phyloP scores from a whole-genome alignment of 2,113 vertebrate genomes.

The Recurvirostra avosetta region DNA sequence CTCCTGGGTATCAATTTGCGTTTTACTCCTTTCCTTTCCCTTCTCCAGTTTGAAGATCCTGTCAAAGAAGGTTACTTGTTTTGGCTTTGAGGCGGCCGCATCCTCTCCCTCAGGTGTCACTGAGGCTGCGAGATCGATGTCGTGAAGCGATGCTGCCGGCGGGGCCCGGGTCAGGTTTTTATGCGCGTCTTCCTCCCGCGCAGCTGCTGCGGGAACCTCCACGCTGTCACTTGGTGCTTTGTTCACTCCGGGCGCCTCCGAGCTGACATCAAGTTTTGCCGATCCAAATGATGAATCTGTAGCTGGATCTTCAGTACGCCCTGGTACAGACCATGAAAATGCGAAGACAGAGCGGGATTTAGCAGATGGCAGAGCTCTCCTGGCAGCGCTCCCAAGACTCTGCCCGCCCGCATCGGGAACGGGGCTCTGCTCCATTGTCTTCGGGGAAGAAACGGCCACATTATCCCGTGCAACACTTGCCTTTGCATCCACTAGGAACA shows the following conservation, averaged over 20 bases:
- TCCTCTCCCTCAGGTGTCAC: background rate
- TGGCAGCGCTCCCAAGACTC: slow-evolving; percentile 66
- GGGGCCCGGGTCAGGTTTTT: slow-evolving; percentile 6
- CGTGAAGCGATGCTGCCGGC: background rate
- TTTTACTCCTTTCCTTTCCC: background rate
- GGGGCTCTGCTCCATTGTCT: slow-evolving; percentile 42
- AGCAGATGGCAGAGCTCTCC: slow-evolving; percentile 50
- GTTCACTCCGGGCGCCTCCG: background rate
- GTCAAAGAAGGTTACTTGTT: slow-evolving; percentile 70
- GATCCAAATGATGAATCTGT: slow-evolving; percentile 11
- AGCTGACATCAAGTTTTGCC: slow-evolving; percentile 38
- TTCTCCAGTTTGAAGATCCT: slow-evolving; percentile 80
- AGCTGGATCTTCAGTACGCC: slow-evolving; percentile 59
- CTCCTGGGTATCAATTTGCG: background rate
- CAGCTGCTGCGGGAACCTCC: slow-evolving; percentile 10
- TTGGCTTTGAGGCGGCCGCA: background rate
- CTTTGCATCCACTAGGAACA: slow-evolving; percentile 70
- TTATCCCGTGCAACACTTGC: slow-evolving; percentile 56
- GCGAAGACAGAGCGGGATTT: slow-evolving; percentile 64
- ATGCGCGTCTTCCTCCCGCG: background rate
- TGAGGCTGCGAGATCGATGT: background rate
- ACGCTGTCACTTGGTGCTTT: slow-evolving; percentile 47
- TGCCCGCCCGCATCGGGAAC: slow-evolving; percentile 19
- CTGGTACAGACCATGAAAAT: slow-evolving; percentile 73
- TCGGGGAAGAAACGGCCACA: slow-evolving; percentile 44